phyloP scores from a whole-genome alignment of 2,888 invertebrate species.

The Callyntrura guangdongensis region DNA sequence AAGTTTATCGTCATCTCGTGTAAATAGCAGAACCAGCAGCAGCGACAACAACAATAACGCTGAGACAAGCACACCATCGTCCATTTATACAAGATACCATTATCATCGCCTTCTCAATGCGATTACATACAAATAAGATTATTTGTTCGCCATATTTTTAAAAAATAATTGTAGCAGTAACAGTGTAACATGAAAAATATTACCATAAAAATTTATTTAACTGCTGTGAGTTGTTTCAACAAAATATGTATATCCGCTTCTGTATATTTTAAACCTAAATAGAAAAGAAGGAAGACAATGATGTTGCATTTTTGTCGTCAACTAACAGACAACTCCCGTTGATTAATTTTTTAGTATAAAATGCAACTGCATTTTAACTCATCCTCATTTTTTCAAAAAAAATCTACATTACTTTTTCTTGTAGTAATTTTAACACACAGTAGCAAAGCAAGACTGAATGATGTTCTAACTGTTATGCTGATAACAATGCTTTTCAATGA shows the following conservation, averaged over 20 bases:
- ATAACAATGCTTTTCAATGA: constrained; percentile 6
- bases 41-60: constrained; percentile 26
- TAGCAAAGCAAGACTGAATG: neutral
- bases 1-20: neutral
- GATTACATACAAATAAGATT: constrained; percentile 47
- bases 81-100: neutral
- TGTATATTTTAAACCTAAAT: neutral
- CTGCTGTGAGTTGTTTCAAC: neutral
- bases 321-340: constrained; percentile 27
- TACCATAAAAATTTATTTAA: constrained; percentile 24
- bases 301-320: neutral
- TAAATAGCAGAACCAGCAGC: neutral
- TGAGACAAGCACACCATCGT: neutral
- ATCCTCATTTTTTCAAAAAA: constrained; percentile 20
- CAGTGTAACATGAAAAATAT: neutral
- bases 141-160: constrained; percentile 58
- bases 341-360: neutral
- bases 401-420: constrained; percentile 6
- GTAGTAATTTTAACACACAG: neutral
- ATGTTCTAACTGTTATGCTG: constrained; percentile 2
- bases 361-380: neutral
- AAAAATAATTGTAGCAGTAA: constrained; percentile 22
- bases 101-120: constrained; percentile 1
- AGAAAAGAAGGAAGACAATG: constrained; percentile 38
- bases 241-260: neutral